phyloP scores from a whole-genome alignment of 2,797 vertebrate genomes.

The Anguilla megastoma region DNA sequence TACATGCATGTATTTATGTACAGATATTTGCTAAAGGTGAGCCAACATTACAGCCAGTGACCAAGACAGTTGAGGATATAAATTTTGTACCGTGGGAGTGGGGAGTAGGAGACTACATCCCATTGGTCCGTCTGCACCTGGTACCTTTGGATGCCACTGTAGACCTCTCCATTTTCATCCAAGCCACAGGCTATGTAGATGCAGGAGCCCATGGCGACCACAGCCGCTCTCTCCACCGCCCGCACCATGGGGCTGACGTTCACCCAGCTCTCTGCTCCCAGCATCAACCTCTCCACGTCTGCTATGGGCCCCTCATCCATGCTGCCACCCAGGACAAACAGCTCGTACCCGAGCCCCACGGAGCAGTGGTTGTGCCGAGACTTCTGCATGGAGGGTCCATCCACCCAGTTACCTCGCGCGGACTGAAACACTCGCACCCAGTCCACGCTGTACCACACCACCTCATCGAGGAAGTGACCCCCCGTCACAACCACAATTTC shows the following conservation, averaged over 20 bases:
- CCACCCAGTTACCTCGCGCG: conserved; percentile 75
- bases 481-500: conserved; percentile 83
- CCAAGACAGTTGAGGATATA: neutral
- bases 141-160: conserved; percentile 82
- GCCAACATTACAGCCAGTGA: neutral
- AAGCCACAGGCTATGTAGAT: conserved; percentile 86
- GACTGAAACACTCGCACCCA: conserved; percentile 84
- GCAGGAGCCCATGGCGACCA: conserved; percentile 59
- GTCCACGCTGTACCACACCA: conserved; percentile 86
- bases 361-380: conserved; percentile 87
- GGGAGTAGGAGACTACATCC: conserved; percentile 85
- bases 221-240: conserved; percentile 82
- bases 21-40: neutral
- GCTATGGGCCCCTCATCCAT: conserved; percentile 77
- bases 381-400: conserved; percentile 79
- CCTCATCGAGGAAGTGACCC: conserved; percentile 81
- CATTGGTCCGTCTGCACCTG: conserved; percentile 72
- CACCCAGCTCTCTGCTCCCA: conserved; percentile 75
- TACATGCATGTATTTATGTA: neutral
- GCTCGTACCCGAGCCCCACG: conserved; percentile 66
- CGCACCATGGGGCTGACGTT: conserved; percentile 74
- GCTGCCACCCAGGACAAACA: conserved; percentile 83
- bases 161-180: conserved; percentile 85
- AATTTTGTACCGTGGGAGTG: conserved; percentile 76
- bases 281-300: conserved; percentile 75